Base-by-base conservation (phyloP, 2,888 invertebrate species). In the Argyresthia albistria region DNA sequence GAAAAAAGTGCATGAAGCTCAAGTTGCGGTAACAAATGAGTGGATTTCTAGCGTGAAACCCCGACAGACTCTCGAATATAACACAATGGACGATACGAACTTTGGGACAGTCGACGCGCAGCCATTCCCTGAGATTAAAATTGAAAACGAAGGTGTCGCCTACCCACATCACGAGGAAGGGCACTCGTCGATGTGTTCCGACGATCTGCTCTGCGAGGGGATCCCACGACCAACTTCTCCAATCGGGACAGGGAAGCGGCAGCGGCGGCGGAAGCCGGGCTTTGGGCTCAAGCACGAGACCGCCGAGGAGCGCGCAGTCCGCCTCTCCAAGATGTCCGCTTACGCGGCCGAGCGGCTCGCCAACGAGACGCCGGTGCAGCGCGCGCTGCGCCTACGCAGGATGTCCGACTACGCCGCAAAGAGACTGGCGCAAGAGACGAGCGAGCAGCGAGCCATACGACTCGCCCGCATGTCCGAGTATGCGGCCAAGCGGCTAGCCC, bases 331-430 rank as follows among this genome's bases (percentile, higher is more conserved):
- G 59, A 86, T 86, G 84, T 84, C 84, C 0, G 82, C 83, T 1
- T 86, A 86, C 55, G 80, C 84, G n/a, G 82, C 84, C 1, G 75
- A 74, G 54, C 69, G 84, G 51, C 69, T 87, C 14, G 84, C 86
- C 0, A 82, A 76, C 48, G 86, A 87, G 64, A 70, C 76, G 12
- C 76, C 82, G 1, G 80, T 77, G 12, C 81, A 83, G 60, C 73
- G 87, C 1, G 73, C 80, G 1, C 14, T 56, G 9, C 68, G 87
- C 36, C 69, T 88, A 0, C 75, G 69, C 55, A 75, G 84, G 15
- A 88, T 88, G 87, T 87, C 87, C 0, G 80, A 80, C 53, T 87
- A 87, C 60, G 79, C 87, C 9, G 83, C 87, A 0, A 77, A 70
- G 54, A 65, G 86, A 46, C 55, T 87, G 35, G 70, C 84, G 0